Conservation (phyloP, 2,797 vertebrate genomes). For the Micromesistius poutassou region DNA sequence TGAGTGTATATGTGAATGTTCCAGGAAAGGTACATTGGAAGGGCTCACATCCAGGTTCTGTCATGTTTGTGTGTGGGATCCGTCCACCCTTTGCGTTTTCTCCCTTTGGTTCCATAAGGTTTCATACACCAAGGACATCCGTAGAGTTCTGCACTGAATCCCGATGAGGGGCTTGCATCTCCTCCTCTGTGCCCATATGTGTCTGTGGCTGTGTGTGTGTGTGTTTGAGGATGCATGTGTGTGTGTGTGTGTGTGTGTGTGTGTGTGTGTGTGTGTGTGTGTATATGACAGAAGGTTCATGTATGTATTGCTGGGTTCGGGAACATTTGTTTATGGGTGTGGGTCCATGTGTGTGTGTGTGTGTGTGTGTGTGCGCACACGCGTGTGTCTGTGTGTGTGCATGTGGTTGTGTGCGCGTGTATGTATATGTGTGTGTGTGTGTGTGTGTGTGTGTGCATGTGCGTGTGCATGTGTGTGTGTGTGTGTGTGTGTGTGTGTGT, state of each 20-base stretch:
- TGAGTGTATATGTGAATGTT: background rate
- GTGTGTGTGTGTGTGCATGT: slow-evolving; percentile 5
- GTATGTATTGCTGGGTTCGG: background rate
- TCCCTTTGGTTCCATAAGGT: slow-evolving; percentile 30
- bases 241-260: background rate
- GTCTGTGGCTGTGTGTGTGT: background rate
- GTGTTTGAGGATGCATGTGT: background rate
- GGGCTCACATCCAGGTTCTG: background rate
- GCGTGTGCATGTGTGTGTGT: slow-evolving; percentile 5
- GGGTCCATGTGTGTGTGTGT: background rate
- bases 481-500: slow-evolving; percentile 30
- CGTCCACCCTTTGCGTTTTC: slow-evolving; percentile 33
- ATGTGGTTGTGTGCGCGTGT: too few species aligned
- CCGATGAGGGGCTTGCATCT: slow-evolving; percentile 25
- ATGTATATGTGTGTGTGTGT: background rate
- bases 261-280: slow-evolving; percentile 7
- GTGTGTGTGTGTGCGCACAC: slow-evolving; percentile 9
- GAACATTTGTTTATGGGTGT: background rate
- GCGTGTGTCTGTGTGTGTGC: slow-evolving; percentile 8
- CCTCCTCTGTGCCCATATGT: background rate
- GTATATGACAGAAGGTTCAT: background rate
- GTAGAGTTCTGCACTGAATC: slow-evolving; percentile 48
- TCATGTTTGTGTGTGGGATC: slow-evolving; percentile 27
- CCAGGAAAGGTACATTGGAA: background rate
- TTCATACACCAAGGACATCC: slow-evolving; percentile 57